Evolutionary conservation across 2,113 vertebrate species (phyloP).

Genomic region (Recurvirostra avosetta): DNA sequence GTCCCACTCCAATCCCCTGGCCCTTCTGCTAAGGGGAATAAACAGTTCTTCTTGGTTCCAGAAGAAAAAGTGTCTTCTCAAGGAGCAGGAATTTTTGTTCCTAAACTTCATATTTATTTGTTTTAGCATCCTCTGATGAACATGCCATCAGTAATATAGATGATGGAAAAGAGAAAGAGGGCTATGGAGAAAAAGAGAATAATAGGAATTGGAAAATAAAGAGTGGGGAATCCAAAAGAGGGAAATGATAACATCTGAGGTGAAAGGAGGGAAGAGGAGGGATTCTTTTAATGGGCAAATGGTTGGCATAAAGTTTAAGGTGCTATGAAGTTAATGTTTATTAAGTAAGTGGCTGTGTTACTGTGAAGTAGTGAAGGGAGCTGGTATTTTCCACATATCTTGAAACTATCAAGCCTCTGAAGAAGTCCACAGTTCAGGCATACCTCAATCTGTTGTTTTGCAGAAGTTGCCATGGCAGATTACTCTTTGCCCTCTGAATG

Average conservation of each 20-base stretch:
- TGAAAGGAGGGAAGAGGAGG: neutral
- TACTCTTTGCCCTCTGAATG: conserved; percentile 68
- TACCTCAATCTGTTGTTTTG: conserved; percentile 46
- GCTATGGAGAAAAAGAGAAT: neutral
- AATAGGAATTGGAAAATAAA: neutral
- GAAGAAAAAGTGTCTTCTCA: neutral
- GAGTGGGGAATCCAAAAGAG: neutral
- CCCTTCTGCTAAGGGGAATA: neutral
- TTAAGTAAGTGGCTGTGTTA: neutral
- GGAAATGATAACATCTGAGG: neutral
- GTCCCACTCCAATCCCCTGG: neutral
- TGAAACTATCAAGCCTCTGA: neutral
- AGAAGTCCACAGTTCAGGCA: conserved; percentile 66
- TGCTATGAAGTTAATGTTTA: conserved; percentile 8
- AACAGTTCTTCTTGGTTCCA: neutral
- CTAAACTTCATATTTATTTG: neutral
- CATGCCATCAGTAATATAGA: neutral
- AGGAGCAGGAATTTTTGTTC: neutral
- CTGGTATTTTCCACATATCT: neutral
- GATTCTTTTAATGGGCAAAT: neutral
- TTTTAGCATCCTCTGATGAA: neutral
- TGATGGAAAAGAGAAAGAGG: neutral
- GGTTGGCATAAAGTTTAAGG: neutral
- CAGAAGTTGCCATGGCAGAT: conserved; percentile 56
- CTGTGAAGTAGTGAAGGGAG: neutral